Percentiles rank a stretch among this genome's conserved stretches.
phyloP scores from a whole-genome alignment of 2,113 vertebrate genomes.

The Pao palembangensis region DNA sequence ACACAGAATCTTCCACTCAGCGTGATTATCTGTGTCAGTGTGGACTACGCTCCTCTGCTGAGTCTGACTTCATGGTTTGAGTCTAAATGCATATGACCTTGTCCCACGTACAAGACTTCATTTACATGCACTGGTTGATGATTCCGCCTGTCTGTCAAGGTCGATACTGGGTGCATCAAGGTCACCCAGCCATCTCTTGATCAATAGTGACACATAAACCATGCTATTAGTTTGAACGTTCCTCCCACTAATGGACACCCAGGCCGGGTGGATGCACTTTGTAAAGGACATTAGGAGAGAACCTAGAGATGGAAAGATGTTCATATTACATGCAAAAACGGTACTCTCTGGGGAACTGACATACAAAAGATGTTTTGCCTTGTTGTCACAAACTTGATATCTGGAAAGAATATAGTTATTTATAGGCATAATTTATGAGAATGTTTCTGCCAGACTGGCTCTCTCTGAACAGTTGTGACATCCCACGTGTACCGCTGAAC shows the following conservation, averaged over 20 bases:
- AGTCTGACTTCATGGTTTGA: too few species aligned
- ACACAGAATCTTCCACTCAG: background rate
- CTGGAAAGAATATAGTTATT: conserved; percentile 1
- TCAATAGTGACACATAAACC: conserved; percentile 25
- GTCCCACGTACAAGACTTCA: background rate
- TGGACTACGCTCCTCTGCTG: too few species aligned
- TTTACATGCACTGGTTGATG: conserved; percentile 9
- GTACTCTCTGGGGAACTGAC: background rate
- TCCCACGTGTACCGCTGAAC: conserved; percentile 2
- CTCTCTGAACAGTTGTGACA: background rate
- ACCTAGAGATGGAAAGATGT: background rate
- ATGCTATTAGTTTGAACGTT: conserved; percentile 4
- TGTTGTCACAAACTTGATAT: conserved; percentile 8
- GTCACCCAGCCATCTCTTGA: conserved; percentile 24
- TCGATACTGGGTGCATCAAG: conserved; percentile 17
- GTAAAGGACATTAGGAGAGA: conserved; percentile 19
- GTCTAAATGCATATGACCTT: too few species aligned
- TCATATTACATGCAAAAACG: background rate
- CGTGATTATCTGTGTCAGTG: background rate
- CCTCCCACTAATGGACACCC: conserved; percentile 9
- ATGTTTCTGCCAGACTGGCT: background rate
- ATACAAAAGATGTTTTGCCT: background rate
- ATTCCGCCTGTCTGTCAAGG: conserved; percentile 4
- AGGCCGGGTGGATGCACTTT: conserved; percentile 15
- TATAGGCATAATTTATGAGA: too few species aligned